Conservation (phyloP, 2,113 vertebrate species). For the Cichladusa arquata region DNA sequence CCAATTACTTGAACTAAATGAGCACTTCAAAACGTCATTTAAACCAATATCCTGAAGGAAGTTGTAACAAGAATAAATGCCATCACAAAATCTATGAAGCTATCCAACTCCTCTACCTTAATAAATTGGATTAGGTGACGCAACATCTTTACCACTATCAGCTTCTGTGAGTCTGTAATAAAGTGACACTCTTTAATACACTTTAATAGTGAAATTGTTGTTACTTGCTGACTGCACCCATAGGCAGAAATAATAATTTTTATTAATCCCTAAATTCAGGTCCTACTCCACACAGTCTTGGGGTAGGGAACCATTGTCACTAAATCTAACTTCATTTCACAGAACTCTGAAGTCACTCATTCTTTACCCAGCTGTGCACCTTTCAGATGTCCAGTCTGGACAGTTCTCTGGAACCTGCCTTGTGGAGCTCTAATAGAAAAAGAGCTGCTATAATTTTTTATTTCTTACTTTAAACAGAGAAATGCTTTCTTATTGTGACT, state of each 20-base stretch:
- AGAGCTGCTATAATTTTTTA: background rate
- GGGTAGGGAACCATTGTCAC: background rate
- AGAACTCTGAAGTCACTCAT: background rate
- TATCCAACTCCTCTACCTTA: background rate
- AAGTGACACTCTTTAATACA: background rate
- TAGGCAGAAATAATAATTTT: background rate
- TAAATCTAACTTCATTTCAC: background rate
- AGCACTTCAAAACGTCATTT: background rate
- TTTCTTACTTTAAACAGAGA: background rate
- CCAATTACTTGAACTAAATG: background rate
- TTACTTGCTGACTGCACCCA: background rate
- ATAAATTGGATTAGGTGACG: background rate
- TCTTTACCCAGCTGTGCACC: background rate
- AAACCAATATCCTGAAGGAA: background rate
- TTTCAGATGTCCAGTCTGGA: background rate
- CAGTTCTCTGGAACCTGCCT: background rate
- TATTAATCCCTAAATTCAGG: background rate
- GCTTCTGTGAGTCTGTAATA: background rate
- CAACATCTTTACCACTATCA: background rate
- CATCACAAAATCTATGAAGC: background rate
- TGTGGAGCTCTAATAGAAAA: background rate
- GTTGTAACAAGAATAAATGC: background rate
- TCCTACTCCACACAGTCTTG: background rate
- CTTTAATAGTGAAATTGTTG: background rate
- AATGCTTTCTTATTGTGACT: background rate